phyloP scores from a whole-genome alignment of 2,113 vertebrate species.

The Eulemur rufifrons region DNA sequence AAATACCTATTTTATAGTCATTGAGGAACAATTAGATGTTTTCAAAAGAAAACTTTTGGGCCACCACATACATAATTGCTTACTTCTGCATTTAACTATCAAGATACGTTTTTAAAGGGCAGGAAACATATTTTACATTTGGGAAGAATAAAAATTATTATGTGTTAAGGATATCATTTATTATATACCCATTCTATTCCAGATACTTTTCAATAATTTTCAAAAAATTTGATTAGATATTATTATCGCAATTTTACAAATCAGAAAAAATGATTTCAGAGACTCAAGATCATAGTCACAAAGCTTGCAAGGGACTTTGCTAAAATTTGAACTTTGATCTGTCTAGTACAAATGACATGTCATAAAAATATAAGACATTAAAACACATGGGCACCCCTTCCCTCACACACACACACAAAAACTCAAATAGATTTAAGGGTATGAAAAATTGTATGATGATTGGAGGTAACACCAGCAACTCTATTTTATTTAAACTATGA shows the following conservation, averaged over 20 bases:
- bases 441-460: not conserved
- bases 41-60: not conserved
- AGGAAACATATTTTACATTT: not conserved
- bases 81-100: not conserved
- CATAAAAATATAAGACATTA: not conserved
- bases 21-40: not conserved
- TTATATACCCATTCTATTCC: not conserved
- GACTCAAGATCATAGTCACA: not conserved
- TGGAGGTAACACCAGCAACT: not conserved
- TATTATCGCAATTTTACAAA: not conserved
- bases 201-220: not conserved
- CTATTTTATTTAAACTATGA: not conserved
- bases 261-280: not conserved
- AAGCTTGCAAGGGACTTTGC: not conserved
- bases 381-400: not conserved
- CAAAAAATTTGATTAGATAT: not conserved
- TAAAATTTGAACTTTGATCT: not conserved
- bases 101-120: not conserved
- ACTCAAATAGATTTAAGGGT: not conserved
- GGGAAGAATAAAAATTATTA: not conserved
- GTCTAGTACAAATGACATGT: not conserved
- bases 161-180: not conserved
- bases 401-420: not conserved
- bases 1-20: not conserved
- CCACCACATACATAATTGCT: not conserved